Base-by-base conservation (phyloP, 2,888 invertebrate genomes). In the Synergus laeviventris region DNA sequence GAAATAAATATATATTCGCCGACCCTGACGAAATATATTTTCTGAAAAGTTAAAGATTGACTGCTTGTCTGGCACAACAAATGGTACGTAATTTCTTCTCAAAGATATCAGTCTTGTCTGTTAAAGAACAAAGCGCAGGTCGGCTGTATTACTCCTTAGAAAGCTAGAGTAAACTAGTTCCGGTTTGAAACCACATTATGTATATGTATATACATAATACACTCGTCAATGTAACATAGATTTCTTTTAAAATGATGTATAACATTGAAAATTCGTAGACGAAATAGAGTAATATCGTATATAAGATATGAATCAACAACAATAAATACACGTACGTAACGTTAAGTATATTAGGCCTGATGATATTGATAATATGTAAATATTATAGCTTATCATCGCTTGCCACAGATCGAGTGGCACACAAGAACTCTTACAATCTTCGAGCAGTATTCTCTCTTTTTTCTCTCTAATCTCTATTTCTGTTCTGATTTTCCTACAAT, bases 271-370 rank as follows among this genome's bases (percentile, higher is more conserved):
- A 87, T 87, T 81, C 83, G 85, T 86, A 87, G 87, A 88, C 84
- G 86, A 87, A 88, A 87, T 87, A 86, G 82, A 85, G 82, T 81
- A 85, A 86, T 84, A 76, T 78, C 62, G 82, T 84, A 82, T 82
- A 82, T 84, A 87, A 86, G 87, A 88, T 87, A 87, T 87, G 87
- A 89, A 87, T 87, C 82, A 84, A 81, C 85, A 88, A 88, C 89
- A 89, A 89, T 86, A 89, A 86, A 85, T 88, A 88, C 86, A 89
- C 85, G 84, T 87, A 86, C 82, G 82, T 86, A 89, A 89, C 89
- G 86, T 87, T 89, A 89, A 89, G 88, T 89, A 90, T 89, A 89
- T 90, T 90, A 90, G 90, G 90, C 90, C 89, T 85, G 88, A 89
- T 87, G 85, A 88, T 87, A 87, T 89, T 86, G 84, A 86, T 86